Base-by-base conservation (phyloP, 2,797 vertebrate genomes). In the Mionectes olivaceus region DNA sequence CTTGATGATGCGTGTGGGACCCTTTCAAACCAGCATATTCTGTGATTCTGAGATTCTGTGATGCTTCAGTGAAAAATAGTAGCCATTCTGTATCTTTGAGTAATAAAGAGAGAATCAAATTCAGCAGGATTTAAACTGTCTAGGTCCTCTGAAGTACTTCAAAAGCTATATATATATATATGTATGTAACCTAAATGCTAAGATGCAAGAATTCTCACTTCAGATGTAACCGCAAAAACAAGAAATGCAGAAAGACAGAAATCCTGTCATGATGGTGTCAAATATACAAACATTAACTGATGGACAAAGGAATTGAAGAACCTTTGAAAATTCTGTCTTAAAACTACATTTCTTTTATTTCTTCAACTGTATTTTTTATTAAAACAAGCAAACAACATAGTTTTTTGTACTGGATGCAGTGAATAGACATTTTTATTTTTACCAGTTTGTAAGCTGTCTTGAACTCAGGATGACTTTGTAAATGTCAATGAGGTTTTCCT, bases 251-350 rank as follows among this genome's bases (percentile, higher is more conserved):
- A 79, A 70, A 60, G 44, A 60, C 11, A 60, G 61, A 77, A 75
- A 46, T 30, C 5, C 10, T 78, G 18, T 30, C 4, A 24, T 37
- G 21, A 64, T 19, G 23, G 5, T 71, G 16, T 44, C 33, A 68
- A 56, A 81, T 41, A 77, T 18, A 27, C 5, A 77, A 43, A 79
- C 39, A 11, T 52, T 13, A 6, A 61, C n/a, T 65, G 39, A 73
- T 0, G 0, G 43, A 39, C 35, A 57, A n/a, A 55, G 5, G 19
- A 93, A 56, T 0, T 52, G 41, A 60, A 83, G 7, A 32, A 47
- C n/a, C 59, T 69, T 21, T 33, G 25, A 60, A 9, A 68, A 35
- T 56, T 71, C 23, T 61, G 10, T 65, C 30, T 69, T 86, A 60
- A 52, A 60, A 6, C 7, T 79, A 30, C 17, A 39, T 91, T 69